phyloP scores from a whole-genome alignment of 2,113 vertebrate genomes.

The Neotoma lepida region DNA sequence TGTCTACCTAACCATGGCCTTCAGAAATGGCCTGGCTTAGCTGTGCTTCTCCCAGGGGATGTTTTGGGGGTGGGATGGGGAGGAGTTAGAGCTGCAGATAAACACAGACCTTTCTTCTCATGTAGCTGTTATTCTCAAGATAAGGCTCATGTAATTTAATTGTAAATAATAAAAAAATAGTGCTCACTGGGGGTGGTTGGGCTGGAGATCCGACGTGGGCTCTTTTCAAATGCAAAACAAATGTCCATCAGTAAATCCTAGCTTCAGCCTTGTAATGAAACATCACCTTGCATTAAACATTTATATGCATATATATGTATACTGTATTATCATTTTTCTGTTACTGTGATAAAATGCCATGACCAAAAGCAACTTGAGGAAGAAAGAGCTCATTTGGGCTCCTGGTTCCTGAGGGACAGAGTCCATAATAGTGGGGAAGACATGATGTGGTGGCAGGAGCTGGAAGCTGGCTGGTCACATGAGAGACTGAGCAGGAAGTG shows the following conservation, averaged over 20 bases:
- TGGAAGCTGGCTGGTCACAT: neutral
- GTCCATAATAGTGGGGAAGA: neutral
- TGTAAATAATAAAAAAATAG: neutral
- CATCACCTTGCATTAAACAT: neutral
- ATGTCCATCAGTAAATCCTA: neutral
- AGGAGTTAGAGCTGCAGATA: neutral
- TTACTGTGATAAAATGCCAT: neutral
- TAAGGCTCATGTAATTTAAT: neutral
- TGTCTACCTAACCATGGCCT: neutral
- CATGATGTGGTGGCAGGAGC: neutral
- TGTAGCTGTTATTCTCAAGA: neutral
- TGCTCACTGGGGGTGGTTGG: neutral
- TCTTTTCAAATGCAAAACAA: neutral
- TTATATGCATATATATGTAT: neutral
- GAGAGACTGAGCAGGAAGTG: neutral
- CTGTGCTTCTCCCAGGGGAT: neutral
- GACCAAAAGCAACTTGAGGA: neutral
- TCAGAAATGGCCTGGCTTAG: neutral
- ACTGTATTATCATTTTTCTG: neutral
- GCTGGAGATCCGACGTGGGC: neutral
- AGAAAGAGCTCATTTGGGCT: neutral
- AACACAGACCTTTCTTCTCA: neutral
- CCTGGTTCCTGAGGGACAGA: neutral
- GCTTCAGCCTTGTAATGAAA: neutral
- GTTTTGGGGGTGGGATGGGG: neutral